Base-by-base conservation (phyloP, 2,113 vertebrate species). In the Gobius niger region DNA sequence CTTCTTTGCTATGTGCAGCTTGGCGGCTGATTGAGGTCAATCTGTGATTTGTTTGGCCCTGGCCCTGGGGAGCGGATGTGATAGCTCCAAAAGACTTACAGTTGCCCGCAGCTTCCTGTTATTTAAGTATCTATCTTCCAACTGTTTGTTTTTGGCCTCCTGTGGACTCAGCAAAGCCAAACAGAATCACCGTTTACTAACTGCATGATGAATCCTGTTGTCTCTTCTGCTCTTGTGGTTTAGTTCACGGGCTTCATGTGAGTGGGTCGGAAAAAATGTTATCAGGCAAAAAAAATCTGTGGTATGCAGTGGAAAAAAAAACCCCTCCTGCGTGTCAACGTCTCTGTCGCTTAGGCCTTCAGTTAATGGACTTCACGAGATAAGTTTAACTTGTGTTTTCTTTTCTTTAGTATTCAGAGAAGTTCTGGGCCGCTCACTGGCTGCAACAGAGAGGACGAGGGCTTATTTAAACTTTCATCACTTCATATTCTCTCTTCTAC, bases 11-110 rank as follows among this genome's bases (percentile, higher is more conserved):
- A 74, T 82, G 75, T 80, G 74, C 72, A 70, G 78, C 72, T 59
- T 16, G 71, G 47, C 67, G 80, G 65, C 76, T 82, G 85, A 90
- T 88, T 87, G 84, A 90, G 85, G 87, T 89, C 84, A 89, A 88
- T 84, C 85, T 88, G 84, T 90, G 85, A 90, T 90, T 88, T 88
- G 81, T 78, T 67, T 60, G 34, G 82, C 73, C 41, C 77, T 65
- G 72, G 74, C 78, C 76, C 61, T 1, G 13, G 76, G 72, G 68
- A 67, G 67, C 15, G 56, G 74, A 69, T 65, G 73, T 77, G 80
- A 78, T 83, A 65, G 85, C 77, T 68, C 84, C 63, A 59, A 19
- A 83, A 69, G 78, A 78, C 62, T 83, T 79, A 82, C 62, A n/a
- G 69, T 77, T 42, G 24, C 80, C 63, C 63, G 60, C 13, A 56